phyloP scores from a whole-genome alignment of 2,113 vertebrate genomes.

The Coreoperca whiteheadi region DNA sequence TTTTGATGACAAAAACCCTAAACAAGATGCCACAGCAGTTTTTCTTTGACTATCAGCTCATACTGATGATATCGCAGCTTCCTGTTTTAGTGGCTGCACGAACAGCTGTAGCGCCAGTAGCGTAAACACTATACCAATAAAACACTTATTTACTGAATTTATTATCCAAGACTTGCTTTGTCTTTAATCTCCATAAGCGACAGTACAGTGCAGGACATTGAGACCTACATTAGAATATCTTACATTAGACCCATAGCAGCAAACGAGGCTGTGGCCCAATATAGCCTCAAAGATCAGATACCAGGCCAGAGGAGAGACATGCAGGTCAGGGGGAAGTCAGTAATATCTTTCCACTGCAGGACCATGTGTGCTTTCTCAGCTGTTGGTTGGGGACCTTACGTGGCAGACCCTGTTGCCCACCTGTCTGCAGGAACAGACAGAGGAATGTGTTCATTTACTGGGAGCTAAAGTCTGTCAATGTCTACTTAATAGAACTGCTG shows the following conservation, averaged over 20 bases:
- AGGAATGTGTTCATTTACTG: slow-evolving; percentile 12
- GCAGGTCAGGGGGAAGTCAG: slow-evolving; percentile 50
- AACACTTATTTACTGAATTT: not conserved
- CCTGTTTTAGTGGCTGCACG: slow-evolving; percentile 1
- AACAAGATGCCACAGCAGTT: too few relatives aligned
- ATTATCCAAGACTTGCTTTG: not conserved
- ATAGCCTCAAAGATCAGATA: slow-evolving; percentile 76
- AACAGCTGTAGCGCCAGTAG: not conserved
- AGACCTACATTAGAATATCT: slow-evolving; percentile 22
- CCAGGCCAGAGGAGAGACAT: slow-evolving; percentile 54
- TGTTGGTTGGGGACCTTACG: slow-evolving; percentile 54
- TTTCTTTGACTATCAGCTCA: not conserved
- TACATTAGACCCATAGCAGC: slow-evolving; percentile 51
- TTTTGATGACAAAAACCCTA: too few relatives aligned
- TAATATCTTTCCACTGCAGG: slow-evolving; percentile 52
- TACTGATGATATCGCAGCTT: not conserved
- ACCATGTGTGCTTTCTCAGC: slow-evolving; percentile 60
- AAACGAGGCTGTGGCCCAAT: slow-evolving; percentile 57
- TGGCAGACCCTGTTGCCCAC: slow-evolving; percentile 23
- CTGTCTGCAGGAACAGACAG: slow-evolving; percentile 40
- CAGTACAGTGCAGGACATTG: not conserved
- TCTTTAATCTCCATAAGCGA: not conserved
- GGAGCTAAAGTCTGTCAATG: not conserved
- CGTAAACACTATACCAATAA: not conserved
- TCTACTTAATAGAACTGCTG: not conserved